Evolutionary conservation across 2,113 vertebrate genomes (phyloP).

Genomic region (Picathartes gymnocephalus): DNA sequence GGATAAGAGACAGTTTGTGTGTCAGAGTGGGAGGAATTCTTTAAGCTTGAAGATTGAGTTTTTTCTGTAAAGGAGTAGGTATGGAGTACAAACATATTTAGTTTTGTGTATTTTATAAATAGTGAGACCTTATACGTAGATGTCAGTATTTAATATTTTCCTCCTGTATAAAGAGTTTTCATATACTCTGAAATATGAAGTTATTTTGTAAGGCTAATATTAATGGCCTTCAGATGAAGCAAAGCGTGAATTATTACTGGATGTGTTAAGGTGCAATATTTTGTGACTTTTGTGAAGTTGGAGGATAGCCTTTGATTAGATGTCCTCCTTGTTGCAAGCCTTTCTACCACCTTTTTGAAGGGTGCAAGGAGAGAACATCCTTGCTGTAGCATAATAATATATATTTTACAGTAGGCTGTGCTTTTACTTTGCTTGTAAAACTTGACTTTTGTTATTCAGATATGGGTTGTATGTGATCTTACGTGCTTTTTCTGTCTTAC

Average conservation of each 20-base stretch:
- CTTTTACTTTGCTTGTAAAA: neutral
- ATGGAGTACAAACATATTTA: neutral
- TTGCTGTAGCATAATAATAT: neutral
- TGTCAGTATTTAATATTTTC: neutral
- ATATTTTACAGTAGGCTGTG: neutral
- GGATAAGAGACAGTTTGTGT: neutral
- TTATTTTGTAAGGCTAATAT: neutral
- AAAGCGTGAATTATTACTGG: neutral
- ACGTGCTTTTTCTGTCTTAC: neutral
- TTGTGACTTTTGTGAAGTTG: neutral
- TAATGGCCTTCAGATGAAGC: neutral
- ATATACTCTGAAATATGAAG: neutral
- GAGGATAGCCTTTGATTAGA: neutral
- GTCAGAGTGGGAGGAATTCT: fast-evolving
- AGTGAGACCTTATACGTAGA: neutral
- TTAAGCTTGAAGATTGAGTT: neutral
- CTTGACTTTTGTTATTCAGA: neutral
- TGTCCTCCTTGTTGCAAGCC: neutral
- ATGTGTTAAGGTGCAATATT: neutral
- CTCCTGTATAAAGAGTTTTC: neutral
- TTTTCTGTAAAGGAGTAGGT: neutral
- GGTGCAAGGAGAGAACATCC: neutral
- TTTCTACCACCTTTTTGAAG: neutral
- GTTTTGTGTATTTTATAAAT: neutral
- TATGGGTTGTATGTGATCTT: neutral